A percentile compares a stretch with the other conserved stretches of the same genome.
phyloP scores from a whole-genome alignment of 2,888 invertebrate species.

The Encarsia formosa region DNA sequence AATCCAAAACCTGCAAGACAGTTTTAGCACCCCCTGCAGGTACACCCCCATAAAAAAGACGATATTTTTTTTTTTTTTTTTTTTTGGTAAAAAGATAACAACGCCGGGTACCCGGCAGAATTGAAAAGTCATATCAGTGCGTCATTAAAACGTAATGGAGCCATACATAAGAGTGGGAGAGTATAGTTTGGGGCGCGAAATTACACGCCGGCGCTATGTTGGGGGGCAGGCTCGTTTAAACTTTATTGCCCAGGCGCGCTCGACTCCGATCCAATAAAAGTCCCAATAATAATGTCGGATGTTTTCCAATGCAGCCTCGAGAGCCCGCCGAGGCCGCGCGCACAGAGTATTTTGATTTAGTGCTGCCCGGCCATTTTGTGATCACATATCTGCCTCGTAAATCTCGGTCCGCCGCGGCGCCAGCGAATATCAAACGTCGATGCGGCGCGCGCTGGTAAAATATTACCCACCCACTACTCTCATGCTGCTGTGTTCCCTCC shows the following conservation, averaged over 20 bases:
- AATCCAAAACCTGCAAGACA: too few relatives aligned
- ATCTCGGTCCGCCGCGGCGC: constrained; percentile 45
- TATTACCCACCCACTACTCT: constrained; percentile 42
- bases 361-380: constrained; percentile 52
- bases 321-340: constrained; percentile 6
- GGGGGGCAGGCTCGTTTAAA: constrained; percentile 36
- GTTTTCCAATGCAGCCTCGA: constrained; percentile 52
- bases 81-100: too few relatives aligned
- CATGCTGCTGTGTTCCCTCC: constrained; percentile 11
- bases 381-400: constrained; percentile 53
- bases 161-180: too few relatives aligned
- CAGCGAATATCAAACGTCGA: constrained; percentile 51
- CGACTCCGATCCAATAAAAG: constrained; percentile 50
- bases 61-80: too few relatives aligned
- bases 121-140: too few relatives aligned
- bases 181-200: constrained; percentile 36
- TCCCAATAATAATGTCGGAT: constrained; percentile 53
- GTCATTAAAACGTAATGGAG: too few relatives aligned
- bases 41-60: too few relatives aligned
- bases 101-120: too few relatives aligned
- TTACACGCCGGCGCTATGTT: constrained; percentile 28
- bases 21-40: too few relatives aligned
- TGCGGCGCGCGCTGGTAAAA: constrained; percentile 48
- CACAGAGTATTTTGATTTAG: constrained; percentile 48
- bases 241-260: constrained; percentile 34